phyloP scores from a whole-genome alignment of 1,140 invertebrate species.

The Drosophila malerkotliana region DNA sequence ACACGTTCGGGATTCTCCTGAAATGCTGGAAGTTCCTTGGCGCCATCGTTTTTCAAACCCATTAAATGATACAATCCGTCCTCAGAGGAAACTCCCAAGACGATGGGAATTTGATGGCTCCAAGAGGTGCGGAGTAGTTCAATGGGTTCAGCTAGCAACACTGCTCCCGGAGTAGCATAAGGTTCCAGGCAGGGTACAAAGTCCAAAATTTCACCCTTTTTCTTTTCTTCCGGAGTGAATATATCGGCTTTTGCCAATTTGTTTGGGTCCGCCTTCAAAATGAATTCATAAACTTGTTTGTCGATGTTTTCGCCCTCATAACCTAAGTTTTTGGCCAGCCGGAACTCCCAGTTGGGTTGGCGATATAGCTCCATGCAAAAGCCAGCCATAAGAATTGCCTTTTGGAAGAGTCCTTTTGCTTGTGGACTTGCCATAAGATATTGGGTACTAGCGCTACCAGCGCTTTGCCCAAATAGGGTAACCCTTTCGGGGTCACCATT shows the following conservation, averaged over 20 bases:
- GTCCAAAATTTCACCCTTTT: not conserved
- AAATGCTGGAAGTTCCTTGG: conserved; percentile 6
- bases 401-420: conserved; percentile 85
- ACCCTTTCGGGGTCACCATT: conserved; percentile 87
- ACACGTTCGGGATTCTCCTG: conserved; percentile 31
- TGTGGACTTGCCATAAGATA: conserved; percentile 63
- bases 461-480: conserved; percentile 85
- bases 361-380: conserved; percentile 57
- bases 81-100: conserved; percentile 51
- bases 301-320: conserved; percentile 62
- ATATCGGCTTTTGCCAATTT: conserved; percentile 28
- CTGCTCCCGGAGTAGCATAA: conserved; percentile 34
- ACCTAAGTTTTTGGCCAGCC: conserved; percentile 65
- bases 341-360: conserved; percentile 48
- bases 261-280: conserved; percentile 37
- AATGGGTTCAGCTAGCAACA: conserved; percentile 45
- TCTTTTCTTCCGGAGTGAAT: conserved; percentile 34
- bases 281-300: conserved; percentile 36
- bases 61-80: conserved; percentile 22
- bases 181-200: conserved; percentile 53
- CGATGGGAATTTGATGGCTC: conserved; percentile 63
- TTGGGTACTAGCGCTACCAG: conserved; percentile 83
- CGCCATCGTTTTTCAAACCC: conserved; percentile 7
- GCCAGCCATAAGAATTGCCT: conserved; percentile 86
- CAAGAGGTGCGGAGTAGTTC: conserved; percentile 46